Evolutionary conservation across 2,888 invertebrate genomes (phyloP), one percentile per base, ranked within the genome.

Genomic region (Lacanobia oleracea): DNA sequence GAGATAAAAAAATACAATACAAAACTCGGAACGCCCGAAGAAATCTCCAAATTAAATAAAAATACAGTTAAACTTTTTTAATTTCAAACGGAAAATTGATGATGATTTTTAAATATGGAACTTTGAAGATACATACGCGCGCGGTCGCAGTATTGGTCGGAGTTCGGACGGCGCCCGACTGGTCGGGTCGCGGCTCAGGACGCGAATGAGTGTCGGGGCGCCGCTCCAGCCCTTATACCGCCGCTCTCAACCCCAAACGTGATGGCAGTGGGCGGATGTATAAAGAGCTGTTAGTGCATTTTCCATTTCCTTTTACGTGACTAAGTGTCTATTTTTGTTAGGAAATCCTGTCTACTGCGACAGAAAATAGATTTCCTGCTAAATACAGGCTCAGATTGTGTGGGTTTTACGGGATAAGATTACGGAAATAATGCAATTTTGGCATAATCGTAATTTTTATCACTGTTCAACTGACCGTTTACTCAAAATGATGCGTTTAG

Each of bases 61-160:
- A 8, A 6, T n/a, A n/a, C 18, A 16, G 18, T 72, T 6, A 33
- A 83, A 79, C 70, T 85, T 81, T 73, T 70, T 5, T 12, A 80
- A 83, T 80, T 18, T 53, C 76, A 73, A 84, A 84, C 82, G 74
- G 72, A 84, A 85, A 73, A 65, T 61, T 61, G 51, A 59, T 51
- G 27, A 57, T 69, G 63, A 74, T 75, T 79, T 72, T 77, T 21
- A 62, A 59, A 82, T 75, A 77, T 67, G 53, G 73, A 80, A 85
- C 82, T 86, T 86, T 80, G 72, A 77, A 53, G 67, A 93, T 94
- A 95, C 94, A 88, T 95, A 95, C 94, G 93, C 94, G 93, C 94
- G 94, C 94, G 94, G 91, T 94, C 85, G 89, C 88, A 82, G 88
- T 83, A 82, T 85, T 82, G 88, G 86, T 84, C 83, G 88, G 84